Evolutionary conservation across 2,888 invertebrate species (phyloP).

Genomic region (Dynastes tityus): DNA sequence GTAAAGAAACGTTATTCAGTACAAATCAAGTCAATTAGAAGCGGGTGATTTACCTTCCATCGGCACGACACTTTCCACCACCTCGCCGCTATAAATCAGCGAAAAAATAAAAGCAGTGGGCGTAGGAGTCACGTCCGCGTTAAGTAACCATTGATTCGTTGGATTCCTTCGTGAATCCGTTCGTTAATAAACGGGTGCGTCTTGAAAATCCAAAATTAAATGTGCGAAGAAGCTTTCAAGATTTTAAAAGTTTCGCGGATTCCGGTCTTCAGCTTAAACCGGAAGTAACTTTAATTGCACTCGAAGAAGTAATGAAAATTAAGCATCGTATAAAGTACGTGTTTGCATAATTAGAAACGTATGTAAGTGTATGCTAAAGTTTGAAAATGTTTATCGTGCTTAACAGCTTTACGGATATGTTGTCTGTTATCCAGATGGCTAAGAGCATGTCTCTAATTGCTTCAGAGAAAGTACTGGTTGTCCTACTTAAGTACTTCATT

Average conservation of each 20-base stretch:
- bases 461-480: too few relatives aligned
- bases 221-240: not conserved
- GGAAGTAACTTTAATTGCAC: too few relatives aligned
- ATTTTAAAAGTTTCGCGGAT: not conserved
- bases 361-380: too few relatives aligned
- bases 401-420: too few relatives aligned
- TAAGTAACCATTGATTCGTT: slow-evolving; percentile 41
- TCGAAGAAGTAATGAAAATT: too few relatives aligned
- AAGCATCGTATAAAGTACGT: too few relatives aligned
- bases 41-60: slow-evolving; percentile 42
- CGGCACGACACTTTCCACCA: slow-evolving; percentile 40
- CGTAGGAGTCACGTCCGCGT: slow-evolving; percentile 38
- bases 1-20: slow-evolving; percentile 45
- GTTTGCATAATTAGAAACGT: too few relatives aligned
- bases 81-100: slow-evolving; percentile 42
- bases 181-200: slow-evolving; percentile 22
- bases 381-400: too few relatives aligned
- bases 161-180: slow-evolving; percentile 30
- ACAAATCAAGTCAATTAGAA: slow-evolving; percentile 46
- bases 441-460: too few relatives aligned
- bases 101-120: slow-evolving; percentile 33
- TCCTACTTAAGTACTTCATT: too few relatives aligned
- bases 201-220: slow-evolving; percentile 33
- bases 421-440: too few relatives aligned
- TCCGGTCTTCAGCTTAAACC: not conserved